Evolutionary conservation across 1,140 invertebrate genomes (phyloP), one percentile per base, ranked within the genome.

Genomic region (Drosophila tristis): DNA sequence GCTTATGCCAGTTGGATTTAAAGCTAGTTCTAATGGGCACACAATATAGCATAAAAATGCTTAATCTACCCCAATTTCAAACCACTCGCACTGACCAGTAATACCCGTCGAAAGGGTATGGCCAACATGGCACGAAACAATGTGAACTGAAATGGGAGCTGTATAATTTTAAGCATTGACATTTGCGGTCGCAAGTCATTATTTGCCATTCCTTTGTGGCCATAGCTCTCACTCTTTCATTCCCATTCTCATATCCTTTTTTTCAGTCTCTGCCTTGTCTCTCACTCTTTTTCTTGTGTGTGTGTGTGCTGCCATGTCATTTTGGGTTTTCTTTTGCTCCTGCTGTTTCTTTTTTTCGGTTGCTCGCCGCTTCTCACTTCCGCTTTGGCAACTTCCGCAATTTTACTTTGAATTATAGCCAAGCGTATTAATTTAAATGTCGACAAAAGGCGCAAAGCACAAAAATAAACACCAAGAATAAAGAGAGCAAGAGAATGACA

Each of bases 341-440:
- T 61, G 61, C 57, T 39, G 35, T 39, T 39, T 39, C 35, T 67
- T 48, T 68, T 61, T 68, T 55, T 65, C 65, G 82, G 67, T 45
- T 68, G 66, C 57, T 62, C 72, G 66, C 80, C 80, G 81, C 84
- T 87, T 87, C 86, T 90, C 86, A 90, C 85, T 90, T 90, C 84
- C 84, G 84, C 85, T 89, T 89, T 89, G 84, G 84, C 85, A 89
- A 89, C 84, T 89, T 89, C 84, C 84, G 84, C 84, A 89, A 89
- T 89, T 89, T 89, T 89, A 89, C 85, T 89, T 89, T 89, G 84
- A 89, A 90, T 89, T 90, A 89, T 89, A 89, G 84, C 84, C 76
- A 82, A 89, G 84, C 84, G 84, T 89, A 89, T 89, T 89, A 89
- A 89, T 89, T 89, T 89, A 89, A 89, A 89, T 89, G 84, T 89